Conservation (phyloP, 1,140 invertebrate genomes). For the Penaeus japonicus region DNA sequence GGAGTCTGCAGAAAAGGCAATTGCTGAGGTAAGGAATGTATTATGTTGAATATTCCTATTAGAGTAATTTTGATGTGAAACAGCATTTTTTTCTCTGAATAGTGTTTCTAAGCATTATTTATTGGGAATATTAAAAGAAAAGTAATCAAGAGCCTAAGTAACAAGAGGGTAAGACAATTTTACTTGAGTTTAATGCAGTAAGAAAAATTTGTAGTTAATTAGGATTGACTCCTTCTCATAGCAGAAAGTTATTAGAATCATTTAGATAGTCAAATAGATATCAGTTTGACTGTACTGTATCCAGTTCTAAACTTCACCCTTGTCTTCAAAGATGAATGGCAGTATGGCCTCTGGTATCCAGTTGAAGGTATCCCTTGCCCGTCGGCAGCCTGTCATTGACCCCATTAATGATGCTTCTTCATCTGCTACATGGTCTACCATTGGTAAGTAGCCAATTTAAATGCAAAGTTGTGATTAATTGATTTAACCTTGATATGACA, state of each 20-base stretch:
- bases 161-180: too few relatives aligned
- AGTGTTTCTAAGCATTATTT: not conserved
- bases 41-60: constrained; percentile 14
- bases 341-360: constrained; percentile 80
- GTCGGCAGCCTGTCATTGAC: constrained; percentile 83
- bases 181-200: too few relatives aligned
- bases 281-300: not conserved
- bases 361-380: constrained; percentile 81
- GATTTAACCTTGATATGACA: not conserved
- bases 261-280: too few relatives aligned
- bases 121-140: not conserved
- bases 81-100: constrained; percentile 21
- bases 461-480: not conserved
- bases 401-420: constrained; percentile 79
- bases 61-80: constrained; percentile 29
- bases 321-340: constrained; percentile 74
- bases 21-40: constrained; percentile 70
- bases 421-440: constrained; percentile 80
- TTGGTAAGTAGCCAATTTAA: constrained; percentile 67
- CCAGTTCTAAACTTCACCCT: not conserved
- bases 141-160: too few relatives aligned
- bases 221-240: too few relatives aligned
- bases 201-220: too few relatives aligned
- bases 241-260: too few relatives aligned
- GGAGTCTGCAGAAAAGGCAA: constrained; percentile 85